Conservation (phyloP, 2,888 invertebrate genomes). For the Chironomus riparius region DNA sequence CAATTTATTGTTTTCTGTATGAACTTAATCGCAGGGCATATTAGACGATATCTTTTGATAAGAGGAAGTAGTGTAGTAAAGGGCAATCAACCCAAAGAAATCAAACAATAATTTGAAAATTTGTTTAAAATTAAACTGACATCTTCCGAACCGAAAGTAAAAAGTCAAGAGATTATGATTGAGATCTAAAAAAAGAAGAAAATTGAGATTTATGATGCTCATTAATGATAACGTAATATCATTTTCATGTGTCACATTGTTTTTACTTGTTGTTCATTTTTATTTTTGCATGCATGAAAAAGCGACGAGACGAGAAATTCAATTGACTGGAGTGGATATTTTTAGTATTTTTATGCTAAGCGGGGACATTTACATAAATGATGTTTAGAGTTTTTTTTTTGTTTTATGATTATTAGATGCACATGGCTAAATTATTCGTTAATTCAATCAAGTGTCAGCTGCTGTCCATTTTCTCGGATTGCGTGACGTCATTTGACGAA, state of each 20-base stretch:
- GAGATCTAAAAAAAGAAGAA: background rate
- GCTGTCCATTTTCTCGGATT: background rate
- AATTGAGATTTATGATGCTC: slow-evolving; percentile 17
- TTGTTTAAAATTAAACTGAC: background rate
- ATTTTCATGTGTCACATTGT: background rate
- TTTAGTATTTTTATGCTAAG: slow-evolving; percentile 4
- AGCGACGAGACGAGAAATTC: slow-evolving; percentile 9
- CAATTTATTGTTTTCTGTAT: background rate
- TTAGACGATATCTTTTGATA: too few relatives aligned
- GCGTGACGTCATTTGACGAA: background rate
- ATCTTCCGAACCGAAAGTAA: background rate
- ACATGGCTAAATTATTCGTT: too few relatives aligned
- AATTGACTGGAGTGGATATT: slow-evolving; percentile 21
- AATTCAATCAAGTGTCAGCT: background rate
- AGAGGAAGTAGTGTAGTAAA: too few relatives aligned
- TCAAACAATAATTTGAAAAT: too few relatives aligned
- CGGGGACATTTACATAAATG: background rate
- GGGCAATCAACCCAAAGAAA: too few relatives aligned
- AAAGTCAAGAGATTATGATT: background rate
- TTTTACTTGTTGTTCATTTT: background rate
- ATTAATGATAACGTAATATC: slow-evolving; percentile 9
- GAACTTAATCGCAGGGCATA: background rate
- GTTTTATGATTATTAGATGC: too few relatives aligned
- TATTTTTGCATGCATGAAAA: background rate
- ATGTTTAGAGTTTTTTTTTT: too few relatives aligned